Conservation (phyloP, 2,113 vertebrate species). For the Hippocampus guttulatus region DNA sequence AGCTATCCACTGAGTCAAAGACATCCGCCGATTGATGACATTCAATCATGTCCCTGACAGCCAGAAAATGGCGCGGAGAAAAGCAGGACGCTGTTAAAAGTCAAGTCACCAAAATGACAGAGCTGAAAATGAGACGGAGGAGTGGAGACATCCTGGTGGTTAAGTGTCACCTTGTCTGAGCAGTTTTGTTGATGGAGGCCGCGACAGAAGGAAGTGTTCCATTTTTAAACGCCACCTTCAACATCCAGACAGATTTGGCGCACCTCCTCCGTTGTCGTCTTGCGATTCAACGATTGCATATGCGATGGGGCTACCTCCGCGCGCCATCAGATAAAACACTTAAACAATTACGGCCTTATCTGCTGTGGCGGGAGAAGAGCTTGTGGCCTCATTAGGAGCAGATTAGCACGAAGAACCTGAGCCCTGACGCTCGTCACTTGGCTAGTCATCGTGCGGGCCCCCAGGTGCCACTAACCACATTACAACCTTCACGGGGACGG, state of each 20-base stretch:
- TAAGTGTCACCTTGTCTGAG: not conserved
- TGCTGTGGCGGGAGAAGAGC: slow-evolving; percentile 57
- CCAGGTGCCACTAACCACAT: slow-evolving; percentile 51
- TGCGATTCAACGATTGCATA: slow-evolving; percentile 30
- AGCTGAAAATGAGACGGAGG: not conserved
- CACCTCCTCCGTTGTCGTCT: not conserved
- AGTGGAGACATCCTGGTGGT: not conserved
- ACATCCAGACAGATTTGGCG: not conserved
- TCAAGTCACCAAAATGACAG: slow-evolving; percentile 13
- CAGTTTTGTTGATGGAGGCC: not conserved
- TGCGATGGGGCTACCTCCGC: slow-evolving; percentile 34
- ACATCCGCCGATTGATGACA: slow-evolving; percentile 39
- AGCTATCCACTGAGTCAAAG: slow-evolving; percentile 7
- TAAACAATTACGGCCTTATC: slow-evolving; percentile 75
- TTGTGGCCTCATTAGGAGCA: slow-evolving; percentile 65
- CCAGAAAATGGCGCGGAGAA: slow-evolving; percentile 6
- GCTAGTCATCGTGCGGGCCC: slow-evolving; percentile 36
- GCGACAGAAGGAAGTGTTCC: not conserved
- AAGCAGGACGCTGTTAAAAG: slow-evolving; percentile 25
- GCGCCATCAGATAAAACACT: slow-evolving; percentile 71
- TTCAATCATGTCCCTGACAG: slow-evolving; percentile 13
- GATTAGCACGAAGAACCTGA: slow-evolving; percentile 58
- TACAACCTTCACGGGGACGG: slow-evolving; percentile 32
- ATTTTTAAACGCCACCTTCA: not conserved
- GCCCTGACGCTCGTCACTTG: slow-evolving; percentile 37